Evolutionary conservation across 2,888 invertebrate genomes (phyloP).

Genomic region (Papilio protenor): DNA sequence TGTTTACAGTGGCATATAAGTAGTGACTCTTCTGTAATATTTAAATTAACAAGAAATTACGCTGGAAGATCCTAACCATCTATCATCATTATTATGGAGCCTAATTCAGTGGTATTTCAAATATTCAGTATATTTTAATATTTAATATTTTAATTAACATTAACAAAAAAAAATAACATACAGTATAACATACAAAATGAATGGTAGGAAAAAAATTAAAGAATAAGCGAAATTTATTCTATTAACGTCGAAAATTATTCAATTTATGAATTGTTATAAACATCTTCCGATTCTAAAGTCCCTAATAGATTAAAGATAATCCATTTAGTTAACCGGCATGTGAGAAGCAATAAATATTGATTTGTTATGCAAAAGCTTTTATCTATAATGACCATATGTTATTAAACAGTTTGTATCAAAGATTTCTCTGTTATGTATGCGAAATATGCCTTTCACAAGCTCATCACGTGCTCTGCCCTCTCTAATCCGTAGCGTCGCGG

Average conservation of each 20-base stretch:
- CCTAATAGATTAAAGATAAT: conserved; percentile 1
- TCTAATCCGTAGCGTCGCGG: conserved; percentile 49
- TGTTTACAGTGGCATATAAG: too few species aligned
- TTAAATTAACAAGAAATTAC: too few species aligned
- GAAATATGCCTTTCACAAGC: conserved; percentile 61
- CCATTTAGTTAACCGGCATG: neutral
- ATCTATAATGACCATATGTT: conserved; percentile 20
- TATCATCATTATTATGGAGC: too few species aligned
- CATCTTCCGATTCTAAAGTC: neutral
- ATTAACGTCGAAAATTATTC: neutral
- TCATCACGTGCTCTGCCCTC: conserved; percentile 59
- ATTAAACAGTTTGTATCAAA: conserved; percentile 48
- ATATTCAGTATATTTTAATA: too few species aligned
- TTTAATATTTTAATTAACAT: too few species aligned
- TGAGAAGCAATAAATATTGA: conserved; percentile 40
- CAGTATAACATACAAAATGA: neutral
- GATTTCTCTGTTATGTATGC: conserved; percentile 62
- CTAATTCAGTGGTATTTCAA: too few species aligned
- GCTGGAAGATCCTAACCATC: too few species aligned
- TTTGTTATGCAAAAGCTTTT: conserved; percentile 32
- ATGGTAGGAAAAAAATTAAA: neutral
- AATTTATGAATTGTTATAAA: neutral
- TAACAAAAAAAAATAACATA: too few species aligned
- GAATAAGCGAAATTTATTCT: neutral
- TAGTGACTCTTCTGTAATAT: too few species aligned